Evolutionary conservation across 2,888 invertebrate genomes (phyloP).

Genomic region (Ceraclea dissimilis): DNA sequence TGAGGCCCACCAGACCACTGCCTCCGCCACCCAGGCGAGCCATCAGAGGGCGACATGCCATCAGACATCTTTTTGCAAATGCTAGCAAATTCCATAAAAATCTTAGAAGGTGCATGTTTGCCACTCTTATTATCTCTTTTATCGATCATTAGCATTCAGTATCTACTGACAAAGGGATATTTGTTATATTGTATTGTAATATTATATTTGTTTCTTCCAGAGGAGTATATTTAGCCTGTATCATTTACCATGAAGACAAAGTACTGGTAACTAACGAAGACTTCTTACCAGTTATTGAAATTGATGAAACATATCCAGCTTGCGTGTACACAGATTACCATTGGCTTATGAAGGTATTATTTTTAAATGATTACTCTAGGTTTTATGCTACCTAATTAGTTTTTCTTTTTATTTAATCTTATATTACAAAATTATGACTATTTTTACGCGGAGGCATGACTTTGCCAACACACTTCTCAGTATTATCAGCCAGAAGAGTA

Average conservation of each 20-base stretch:
- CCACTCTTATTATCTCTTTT: neutral
- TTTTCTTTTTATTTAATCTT: neutral
- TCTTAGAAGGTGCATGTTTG: conserved; percentile 58
- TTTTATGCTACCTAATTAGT: neutral
- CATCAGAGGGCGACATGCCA: conserved; percentile 36
- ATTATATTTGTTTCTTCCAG: conserved; percentile 40
- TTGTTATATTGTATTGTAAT: no score
- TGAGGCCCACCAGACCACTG: conserved; percentile 31
- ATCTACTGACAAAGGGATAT: no score
- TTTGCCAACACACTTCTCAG: no score
- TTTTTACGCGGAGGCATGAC: no score
- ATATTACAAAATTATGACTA: no score
- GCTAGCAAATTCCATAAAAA: conserved; percentile 96
- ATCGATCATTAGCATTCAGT: neutral
- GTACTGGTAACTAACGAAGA: conserved; percentile 96
- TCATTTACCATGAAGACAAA: conserved; percentile 92
- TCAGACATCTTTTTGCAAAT: conserved; percentile 90
- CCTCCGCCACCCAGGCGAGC: conserved; percentile 17
- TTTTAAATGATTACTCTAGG: no score
- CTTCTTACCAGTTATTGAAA: conserved; percentile 92
- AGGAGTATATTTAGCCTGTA: conserved; percentile 88
- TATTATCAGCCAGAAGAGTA: no score
- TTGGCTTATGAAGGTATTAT: conserved; percentile 88
- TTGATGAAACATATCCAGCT: conserved; percentile 91
- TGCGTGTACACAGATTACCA: conserved; percentile 90